Evolutionary conservation across 2,888 invertebrate species (phyloP).

Genomic region (Dermolepida albohirtum): DNA sequence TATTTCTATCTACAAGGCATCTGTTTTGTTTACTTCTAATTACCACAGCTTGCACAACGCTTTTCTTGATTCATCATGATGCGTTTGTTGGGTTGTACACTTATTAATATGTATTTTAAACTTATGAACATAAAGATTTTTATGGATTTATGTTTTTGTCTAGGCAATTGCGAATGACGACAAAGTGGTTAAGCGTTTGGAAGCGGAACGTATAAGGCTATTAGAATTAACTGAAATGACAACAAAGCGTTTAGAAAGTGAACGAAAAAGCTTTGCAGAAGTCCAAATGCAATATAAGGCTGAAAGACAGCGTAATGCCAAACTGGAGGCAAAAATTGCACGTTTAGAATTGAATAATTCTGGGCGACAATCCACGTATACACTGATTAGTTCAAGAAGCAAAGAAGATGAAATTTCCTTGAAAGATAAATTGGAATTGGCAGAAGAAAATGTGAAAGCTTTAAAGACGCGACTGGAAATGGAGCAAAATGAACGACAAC

Average conservation of each 20-base stretch:
- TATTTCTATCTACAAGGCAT: too few relatives aligned
- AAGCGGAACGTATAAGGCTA: conserved; percentile 73
- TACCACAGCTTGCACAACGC: too few relatives aligned
- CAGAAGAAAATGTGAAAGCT: conserved; percentile 75
- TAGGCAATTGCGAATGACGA: conserved; percentile 21
- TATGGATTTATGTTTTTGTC: conserved; percentile 8
- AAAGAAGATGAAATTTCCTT: conserved; percentile 14
- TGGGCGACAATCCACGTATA: conserved; percentile 54
- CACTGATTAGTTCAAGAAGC: conserved; percentile 54
- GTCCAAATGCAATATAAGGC: conserved; percentile 60
- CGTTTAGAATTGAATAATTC: conserved; percentile 69
- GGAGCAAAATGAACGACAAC: conserved; percentile 73
- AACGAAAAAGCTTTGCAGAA: conserved; percentile 63
- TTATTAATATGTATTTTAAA: too few relatives aligned
- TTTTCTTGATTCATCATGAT: too few relatives aligned
- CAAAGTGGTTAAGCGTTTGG: conserved; percentile 60
- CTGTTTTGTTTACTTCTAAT: too few relatives aligned
- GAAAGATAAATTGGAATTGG: conserved; percentile 68
- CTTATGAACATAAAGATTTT: too few relatives aligned
- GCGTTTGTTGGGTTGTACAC: too few relatives aligned
- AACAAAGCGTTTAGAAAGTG: conserved; percentile 70
- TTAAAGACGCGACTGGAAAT: conserved; percentile 73
- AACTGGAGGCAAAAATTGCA: conserved; percentile 69
- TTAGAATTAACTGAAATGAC: conserved; percentile 70
- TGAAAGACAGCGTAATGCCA: conserved; percentile 70